These are phyloP conservation scores for Edolisoma coerulescens DNA, from an alignment of 2,113 vertebrate species.

Conservation along the genomic window DNA sequence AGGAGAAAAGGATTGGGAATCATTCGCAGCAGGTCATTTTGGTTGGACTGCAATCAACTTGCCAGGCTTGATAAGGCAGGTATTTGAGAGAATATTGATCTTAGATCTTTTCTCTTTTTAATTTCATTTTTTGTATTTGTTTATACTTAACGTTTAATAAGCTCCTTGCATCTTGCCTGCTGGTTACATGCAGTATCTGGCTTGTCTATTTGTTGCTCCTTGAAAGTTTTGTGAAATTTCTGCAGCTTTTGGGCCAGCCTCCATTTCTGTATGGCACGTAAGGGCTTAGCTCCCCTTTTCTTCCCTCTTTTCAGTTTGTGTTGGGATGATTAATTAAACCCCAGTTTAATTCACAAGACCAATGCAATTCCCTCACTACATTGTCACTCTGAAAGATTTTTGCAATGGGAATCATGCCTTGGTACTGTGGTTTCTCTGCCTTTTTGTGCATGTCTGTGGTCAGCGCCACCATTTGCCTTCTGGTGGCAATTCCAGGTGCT, in stretches of 20 bases:
- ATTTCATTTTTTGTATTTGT: slow-evolving; percentile 31
- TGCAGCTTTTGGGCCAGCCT: neutral
- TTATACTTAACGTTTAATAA: neutral
- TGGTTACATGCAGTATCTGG: neutral
- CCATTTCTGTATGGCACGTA: neutral
- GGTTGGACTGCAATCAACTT: slow-evolving; percentile 1
- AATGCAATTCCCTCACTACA: neutral
- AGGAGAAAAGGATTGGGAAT: slow-evolving; percentile 19
- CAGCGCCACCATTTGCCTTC: neutral
- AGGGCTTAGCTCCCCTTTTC: neutral
- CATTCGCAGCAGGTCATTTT: slow-evolving; percentile 34
- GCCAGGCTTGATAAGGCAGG: slow-evolving; percentile 10
- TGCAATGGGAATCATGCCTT: neutral
- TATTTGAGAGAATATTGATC: slow-evolving; percentile 37
- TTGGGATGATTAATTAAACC: neutral
- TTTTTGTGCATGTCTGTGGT: neutral
- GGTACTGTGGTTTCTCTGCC: neutral
- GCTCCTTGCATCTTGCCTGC: neutral
- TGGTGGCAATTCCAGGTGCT: neutral
- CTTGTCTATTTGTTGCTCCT: neutral
- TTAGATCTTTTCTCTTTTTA: neutral
- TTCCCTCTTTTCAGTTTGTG: neutral
- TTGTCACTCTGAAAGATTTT: neutral
- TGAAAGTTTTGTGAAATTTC: neutral
- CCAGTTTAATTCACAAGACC: neutral